Percentiles rank a stretch among this genome's conserved stretches.
These are phyloP conservation scores for Enteromius unitaeniatus DNA, from an alignment of 2,797 vertebrate species.

Conservation along the genomic window DNA sequence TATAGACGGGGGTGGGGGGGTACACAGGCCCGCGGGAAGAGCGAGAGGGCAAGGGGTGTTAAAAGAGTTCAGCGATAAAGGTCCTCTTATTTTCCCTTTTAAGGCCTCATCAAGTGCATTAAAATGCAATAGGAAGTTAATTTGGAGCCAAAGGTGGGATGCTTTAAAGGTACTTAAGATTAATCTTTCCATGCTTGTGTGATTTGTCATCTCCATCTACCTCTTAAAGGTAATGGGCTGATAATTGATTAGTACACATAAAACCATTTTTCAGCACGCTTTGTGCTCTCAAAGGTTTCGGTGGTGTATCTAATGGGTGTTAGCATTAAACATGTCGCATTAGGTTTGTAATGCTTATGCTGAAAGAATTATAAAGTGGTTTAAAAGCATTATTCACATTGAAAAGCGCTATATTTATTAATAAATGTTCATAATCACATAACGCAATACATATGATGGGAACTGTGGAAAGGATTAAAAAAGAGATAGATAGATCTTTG, in stretches of 20 bases:
- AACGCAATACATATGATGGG: neutral
- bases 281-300: neutral
- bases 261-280: constrained; percentile 33
- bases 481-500: neutral
- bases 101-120: constrained; percentile 37
- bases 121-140: constrained; percentile 29
- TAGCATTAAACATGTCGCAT: neutral
- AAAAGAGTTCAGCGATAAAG: constrained; percentile 41
- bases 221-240: constrained; percentile 41
- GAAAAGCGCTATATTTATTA: neutral
- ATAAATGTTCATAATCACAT: neutral
- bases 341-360: neutral
- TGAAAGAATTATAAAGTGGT: neutral
- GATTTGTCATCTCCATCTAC: constrained; percentile 41
- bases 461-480: neutral
- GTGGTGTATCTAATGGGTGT: neutral
- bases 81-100: constrained; percentile 34
- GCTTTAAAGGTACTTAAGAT: constrained; percentile 51
- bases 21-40: neutral
- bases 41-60: constrained; percentile 15
- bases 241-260: constrained; percentile 42
- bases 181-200: constrained; percentile 18
- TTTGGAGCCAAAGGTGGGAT: constrained; percentile 39
- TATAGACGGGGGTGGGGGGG: neutral
- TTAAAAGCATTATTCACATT: neutral